These are phyloP conservation scores for Neogale vison DNA, from an alignment of 2,113 vertebrate genomes.

Conservation along the genomic window DNA sequence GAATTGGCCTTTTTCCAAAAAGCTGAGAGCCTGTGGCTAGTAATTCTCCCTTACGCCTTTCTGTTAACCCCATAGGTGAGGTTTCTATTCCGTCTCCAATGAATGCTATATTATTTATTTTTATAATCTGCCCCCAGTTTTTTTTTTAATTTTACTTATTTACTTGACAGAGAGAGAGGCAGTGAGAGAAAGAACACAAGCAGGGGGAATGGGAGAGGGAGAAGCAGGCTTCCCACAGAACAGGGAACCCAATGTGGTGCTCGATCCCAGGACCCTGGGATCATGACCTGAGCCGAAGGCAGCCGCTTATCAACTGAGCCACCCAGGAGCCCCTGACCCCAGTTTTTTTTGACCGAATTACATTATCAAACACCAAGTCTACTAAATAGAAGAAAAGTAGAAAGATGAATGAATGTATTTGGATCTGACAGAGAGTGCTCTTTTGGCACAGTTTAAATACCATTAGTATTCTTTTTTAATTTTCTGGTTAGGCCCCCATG, in stretches of 20 bases:
- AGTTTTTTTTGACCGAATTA: background rate
- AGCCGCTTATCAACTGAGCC: no score
- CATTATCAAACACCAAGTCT: background rate
- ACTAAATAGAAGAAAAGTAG: conserved; percentile 28
- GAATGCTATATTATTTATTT: background rate
- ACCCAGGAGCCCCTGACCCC: no score
- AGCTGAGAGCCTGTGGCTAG: background rate
- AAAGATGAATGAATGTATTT: conserved; percentile 52
- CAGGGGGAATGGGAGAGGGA: no score
- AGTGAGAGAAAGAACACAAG: no score
- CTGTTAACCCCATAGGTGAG: background rate
- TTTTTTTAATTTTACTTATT: background rate
- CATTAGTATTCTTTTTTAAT: conserved; percentile 68
- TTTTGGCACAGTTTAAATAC: conserved; percentile 58
- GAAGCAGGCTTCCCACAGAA: no score
- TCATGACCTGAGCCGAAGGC: no score
- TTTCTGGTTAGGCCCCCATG: conserved; percentile 66
- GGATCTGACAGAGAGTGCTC: conserved; percentile 60
- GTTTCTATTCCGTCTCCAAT: background rate
- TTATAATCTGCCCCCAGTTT: background rate
- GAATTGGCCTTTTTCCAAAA: background rate
- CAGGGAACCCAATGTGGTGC: no score
- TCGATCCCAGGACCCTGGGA: no score
- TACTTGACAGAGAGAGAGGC: no score
- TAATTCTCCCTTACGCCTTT: background rate